Conservation (phyloP, 2,113 vertebrate species). For the Mugil cephalus region DNA sequence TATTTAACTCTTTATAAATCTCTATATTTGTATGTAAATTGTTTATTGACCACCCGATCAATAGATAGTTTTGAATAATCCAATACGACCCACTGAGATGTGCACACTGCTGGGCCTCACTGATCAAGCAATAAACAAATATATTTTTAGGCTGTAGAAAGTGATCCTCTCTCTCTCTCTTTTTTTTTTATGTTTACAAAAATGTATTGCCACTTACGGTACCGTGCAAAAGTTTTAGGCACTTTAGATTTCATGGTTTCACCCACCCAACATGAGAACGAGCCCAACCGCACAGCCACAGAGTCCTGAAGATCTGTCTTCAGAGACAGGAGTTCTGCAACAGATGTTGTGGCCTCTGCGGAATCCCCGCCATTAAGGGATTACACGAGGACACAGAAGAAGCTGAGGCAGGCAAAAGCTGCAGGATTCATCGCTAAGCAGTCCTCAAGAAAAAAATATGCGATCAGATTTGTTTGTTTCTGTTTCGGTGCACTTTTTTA, state of each 20-base stretch:
- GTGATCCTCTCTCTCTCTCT: not conserved
- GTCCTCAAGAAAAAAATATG: too few species aligned
- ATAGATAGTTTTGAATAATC: constrained; percentile 49
- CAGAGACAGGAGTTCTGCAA: not conserved
- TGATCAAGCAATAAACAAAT: constrained; percentile 74
- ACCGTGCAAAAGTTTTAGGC: constrained; percentile 19
- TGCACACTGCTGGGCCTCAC: constrained; percentile 42
- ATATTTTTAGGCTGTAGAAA: constrained; percentile 24
- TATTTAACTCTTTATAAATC: constrained; percentile 62
- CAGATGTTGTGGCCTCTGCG: not conserved
- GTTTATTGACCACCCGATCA: constrained; percentile 50
- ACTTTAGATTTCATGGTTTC: not conserved
- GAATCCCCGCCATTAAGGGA: not conserved
- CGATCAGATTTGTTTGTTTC: constrained; percentile 1
- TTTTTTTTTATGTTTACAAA: constrained; percentile 19
- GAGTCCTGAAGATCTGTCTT: not conserved
- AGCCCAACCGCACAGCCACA: not conserved
- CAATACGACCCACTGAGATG: constrained; percentile 32
- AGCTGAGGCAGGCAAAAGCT: not conserved
- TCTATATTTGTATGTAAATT: constrained; percentile 56
- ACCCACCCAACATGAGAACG: not conserved
- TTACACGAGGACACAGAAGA: not conserved
- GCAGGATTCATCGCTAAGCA: too few species aligned
- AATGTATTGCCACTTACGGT: constrained; percentile 15
- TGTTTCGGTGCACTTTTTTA: constrained; percentile 26